Percentiles rank a stretch among this genome's conserved stretches.
phyloP scores from a whole-genome alignment of 2,797 vertebrate genomes.

The Agapornis canus region DNA sequence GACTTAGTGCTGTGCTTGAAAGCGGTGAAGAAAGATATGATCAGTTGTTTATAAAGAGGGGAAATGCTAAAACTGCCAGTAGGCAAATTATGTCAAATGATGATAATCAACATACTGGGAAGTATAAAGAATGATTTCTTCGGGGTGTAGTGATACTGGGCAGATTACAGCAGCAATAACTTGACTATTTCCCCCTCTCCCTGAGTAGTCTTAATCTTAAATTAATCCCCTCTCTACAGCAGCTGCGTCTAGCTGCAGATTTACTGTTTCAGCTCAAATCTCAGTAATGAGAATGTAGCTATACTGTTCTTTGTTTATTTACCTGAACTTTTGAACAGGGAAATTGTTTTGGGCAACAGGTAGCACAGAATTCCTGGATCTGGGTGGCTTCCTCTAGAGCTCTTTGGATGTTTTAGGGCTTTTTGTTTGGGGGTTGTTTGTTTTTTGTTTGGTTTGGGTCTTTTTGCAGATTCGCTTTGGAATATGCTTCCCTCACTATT shows the following conservation, averaged over 20 bases:
- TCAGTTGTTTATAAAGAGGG: neutral
- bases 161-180: neutral
- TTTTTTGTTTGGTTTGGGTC: neutral
- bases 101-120: neutral
- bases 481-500: neutral
- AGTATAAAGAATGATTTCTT: neutral
- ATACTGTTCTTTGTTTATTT: neutral
- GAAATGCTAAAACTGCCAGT: neutral
- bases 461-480: neutral
- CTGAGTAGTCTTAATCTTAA: neutral
- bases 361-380: neutral
- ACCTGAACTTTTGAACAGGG: neutral
- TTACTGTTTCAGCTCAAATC: neutral
- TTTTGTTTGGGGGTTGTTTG: neutral
- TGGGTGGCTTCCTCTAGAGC: neutral
- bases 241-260: neutral
- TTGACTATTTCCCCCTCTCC: neutral
- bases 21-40: neutral
- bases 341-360: neutral
- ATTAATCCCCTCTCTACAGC: neutral
- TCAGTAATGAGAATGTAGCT: neutral
- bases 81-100: neutral
- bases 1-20: neutral
- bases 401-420: neutral
- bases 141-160: neutral